Conservation (phyloP, 53 echinoderm and acorn worm genomes). For the Mesocentrotus franciscanus region DNA sequence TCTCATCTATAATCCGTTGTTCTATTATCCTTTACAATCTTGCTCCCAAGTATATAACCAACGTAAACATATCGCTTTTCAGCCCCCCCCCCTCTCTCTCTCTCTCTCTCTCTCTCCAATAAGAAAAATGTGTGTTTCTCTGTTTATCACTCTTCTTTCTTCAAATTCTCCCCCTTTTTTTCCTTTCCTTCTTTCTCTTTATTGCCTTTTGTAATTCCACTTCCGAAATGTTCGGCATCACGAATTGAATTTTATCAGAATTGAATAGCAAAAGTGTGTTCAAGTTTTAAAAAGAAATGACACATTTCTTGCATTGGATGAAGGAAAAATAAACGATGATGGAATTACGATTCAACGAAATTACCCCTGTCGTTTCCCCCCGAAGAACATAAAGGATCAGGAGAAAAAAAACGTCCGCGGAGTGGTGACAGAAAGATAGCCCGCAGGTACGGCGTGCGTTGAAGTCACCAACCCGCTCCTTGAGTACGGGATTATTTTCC, state of each 20-base stretch:
- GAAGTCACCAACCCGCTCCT: conserved; percentile 51
- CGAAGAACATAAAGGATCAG: background rate
- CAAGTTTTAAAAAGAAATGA: background rate
- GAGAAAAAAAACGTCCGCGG: background rate
- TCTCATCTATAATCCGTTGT: too few relatives aligned
- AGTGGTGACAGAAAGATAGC: conserved; percentile 59
- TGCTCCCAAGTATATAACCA: too few relatives aligned
- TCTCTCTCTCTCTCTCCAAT: too few relatives aligned
- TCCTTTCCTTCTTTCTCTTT: background rate
- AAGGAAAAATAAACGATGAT: background rate
- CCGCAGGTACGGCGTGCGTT: conserved; percentile 52
- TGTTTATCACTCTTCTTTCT: background rate
- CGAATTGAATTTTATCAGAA: background rate
- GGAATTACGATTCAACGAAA: conserved; percentile 35
- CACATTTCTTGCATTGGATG: background rate
- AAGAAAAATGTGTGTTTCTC: background rate
- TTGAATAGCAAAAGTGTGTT: background rate
- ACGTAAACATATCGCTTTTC: too few relatives aligned
- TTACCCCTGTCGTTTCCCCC: background rate
- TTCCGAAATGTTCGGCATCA: background rate
- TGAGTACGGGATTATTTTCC: conserved; percentile 40
- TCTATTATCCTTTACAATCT: too few relatives aligned
- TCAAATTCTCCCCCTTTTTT: background rate
- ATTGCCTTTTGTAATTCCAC: background rate
- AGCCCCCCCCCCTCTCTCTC: too few relatives aligned